These are phyloP conservation scores for Halichoerus grypus DNA, from an alignment of 2,113 vertebrate species.

Conservation along the genomic window DNA sequence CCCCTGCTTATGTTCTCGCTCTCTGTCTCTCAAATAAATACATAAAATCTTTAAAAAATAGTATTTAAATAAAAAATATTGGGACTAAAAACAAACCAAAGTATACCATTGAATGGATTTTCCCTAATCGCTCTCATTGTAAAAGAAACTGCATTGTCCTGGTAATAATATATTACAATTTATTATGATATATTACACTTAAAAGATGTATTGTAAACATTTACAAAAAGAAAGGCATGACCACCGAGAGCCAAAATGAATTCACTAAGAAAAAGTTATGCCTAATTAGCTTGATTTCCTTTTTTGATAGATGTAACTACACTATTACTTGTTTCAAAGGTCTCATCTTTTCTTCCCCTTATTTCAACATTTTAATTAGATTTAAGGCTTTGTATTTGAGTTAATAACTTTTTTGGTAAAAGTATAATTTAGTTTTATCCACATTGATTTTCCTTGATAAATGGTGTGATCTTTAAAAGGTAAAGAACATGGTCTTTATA, in stretches of 20 bases:
- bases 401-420: neutral
- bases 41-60: neutral
- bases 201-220: conserved; percentile 37
- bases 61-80: conserved; percentile 33
- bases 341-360: neutral
- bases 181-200: conserved; percentile 25
- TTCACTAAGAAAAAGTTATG: conserved; percentile 24
- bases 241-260: neutral
- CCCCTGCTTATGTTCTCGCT: neutral
- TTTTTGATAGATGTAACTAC: conserved; percentile 3
- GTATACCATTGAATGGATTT: conserved; percentile 44
- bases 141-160: neutral
- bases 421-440: conserved; percentile 5
- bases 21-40: neutral
- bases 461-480: conserved; percentile 9
- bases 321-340: neutral
- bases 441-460: conserved; percentile 54
- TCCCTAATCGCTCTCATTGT: neutral
- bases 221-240: conserved; percentile 3
- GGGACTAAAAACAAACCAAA: conserved; percentile 15
- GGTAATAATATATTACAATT: neutral
- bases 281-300: neutral
- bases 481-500: conserved; percentile 8
- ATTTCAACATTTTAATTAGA: conserved; percentile 15
- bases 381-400: conserved; percentile 33